Evolutionary conservation across 2,113 vertebrate genomes (phyloP).

Genomic region (Catharus minimus): DNA sequence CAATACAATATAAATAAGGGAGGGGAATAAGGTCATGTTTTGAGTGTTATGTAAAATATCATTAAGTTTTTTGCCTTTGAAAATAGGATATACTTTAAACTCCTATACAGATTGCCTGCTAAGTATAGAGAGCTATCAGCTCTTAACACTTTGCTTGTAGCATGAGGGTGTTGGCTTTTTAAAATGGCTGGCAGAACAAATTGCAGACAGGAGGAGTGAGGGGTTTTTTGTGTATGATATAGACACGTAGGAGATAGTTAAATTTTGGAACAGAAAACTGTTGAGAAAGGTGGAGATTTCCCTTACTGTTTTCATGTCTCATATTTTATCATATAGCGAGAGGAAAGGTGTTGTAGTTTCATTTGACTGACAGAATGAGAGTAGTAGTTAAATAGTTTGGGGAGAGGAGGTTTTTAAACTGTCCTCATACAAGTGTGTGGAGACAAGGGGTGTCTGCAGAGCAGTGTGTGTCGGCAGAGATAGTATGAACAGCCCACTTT

Average conservation of each 20-base stretch:
- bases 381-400: background rate
- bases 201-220: background rate
- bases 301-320: background rate
- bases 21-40: background rate
- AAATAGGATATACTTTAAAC: background rate
- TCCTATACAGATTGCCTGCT: background rate
- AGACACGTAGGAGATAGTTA: background rate
- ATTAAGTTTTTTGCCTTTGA: background rate
- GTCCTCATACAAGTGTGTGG: background rate
- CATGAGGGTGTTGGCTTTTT: background rate
- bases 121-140: background rate
- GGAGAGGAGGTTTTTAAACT: background rate
- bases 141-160: background rate
- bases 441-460: background rate
- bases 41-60: background rate
- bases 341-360: background rate
- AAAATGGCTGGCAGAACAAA: background rate
- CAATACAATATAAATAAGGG: background rate
- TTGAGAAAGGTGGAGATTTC: background rate
- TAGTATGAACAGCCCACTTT: background rate
- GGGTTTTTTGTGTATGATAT: background rate
- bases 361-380: background rate
- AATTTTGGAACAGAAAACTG: background rate
- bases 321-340: background rate
- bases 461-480: background rate